These are phyloP conservation scores for Camponotus pennsylvanicus DNA, from an alignment of 1,140 invertebrate genomes.

Conservation along the genomic window DNA sequence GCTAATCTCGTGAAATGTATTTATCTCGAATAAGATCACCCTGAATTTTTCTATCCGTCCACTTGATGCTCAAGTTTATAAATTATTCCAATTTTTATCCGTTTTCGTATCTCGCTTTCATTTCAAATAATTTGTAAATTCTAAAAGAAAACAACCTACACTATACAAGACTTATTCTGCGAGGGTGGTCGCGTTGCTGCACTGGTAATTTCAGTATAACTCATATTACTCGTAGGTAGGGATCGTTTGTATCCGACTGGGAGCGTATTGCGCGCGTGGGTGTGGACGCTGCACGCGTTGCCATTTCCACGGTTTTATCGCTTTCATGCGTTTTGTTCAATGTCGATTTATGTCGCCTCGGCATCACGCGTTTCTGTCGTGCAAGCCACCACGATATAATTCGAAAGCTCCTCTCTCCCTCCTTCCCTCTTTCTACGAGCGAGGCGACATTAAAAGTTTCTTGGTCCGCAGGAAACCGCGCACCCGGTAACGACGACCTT, in stretches of 20 bases:
- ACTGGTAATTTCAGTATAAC: slow-evolving; percentile 48
- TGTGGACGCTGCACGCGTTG: slow-evolving; percentile 33
- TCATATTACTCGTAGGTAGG: slow-evolving; percentile 37
- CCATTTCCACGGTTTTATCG: slow-evolving; percentile 45
- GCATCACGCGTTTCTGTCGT: slow-evolving; percentile 14
- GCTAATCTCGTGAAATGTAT: background rate
- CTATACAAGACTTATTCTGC: background rate
- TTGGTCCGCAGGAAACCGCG: slow-evolving; percentile 51
- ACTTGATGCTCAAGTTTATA: background rate
- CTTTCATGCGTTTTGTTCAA: slow-evolving; percentile 39
- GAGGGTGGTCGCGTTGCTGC: background rate
- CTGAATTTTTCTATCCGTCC: background rate
- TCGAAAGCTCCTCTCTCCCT: slow-evolving; percentile 6
- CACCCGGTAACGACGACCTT: slow-evolving; percentile 66
- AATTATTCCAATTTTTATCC: background rate
- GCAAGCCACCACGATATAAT: slow-evolving; percentile 40
- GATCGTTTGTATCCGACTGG: slow-evolving; percentile 19
- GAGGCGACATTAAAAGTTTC: slow-evolving; percentile 59
- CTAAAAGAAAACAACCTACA: background rate
- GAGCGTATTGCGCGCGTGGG: slow-evolving; percentile 37
- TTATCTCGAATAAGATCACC: background rate
- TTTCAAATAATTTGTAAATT: slow-evolving; percentile 13
- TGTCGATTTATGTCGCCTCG: slow-evolving; percentile 43
- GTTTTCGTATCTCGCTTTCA: background rate
- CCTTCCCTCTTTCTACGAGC: slow-evolving; percentile 13